Evolutionary conservation across 1,140 invertebrate species (phyloP).

Genomic region (Hyphantria cunea): DNA sequence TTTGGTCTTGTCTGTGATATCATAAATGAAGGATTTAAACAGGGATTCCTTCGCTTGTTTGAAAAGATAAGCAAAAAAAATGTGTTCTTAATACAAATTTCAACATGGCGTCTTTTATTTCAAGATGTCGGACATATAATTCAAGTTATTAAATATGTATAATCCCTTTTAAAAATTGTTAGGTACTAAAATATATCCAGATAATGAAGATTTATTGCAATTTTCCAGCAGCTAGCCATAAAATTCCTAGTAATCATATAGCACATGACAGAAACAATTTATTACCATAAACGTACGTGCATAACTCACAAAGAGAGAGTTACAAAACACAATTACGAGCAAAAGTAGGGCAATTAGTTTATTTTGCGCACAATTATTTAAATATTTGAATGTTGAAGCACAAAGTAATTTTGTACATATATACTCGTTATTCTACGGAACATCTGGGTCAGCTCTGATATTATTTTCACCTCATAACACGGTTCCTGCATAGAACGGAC

Average conservation of each 20-base stretch:
- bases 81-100: no score
- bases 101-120: no score
- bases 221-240: background rate
- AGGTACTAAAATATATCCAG: background rate
- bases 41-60: no score
- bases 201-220: background rate
- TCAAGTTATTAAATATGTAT: no score
- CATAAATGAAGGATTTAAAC: no score
- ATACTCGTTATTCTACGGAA: background rate
- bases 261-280: background rate
- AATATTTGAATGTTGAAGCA: background rate
- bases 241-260: background rate
- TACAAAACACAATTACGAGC: slow-evolving; percentile 7
- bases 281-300: background rate
- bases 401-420: slow-evolving; percentile 10
- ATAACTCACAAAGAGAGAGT: slow-evolving; percentile 21
- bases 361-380: slow-evolving; percentile 6
- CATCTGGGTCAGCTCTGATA: slow-evolving; percentile 10
- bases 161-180: no score
- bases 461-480: slow-evolving; percentile 1
- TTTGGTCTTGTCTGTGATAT: no score
- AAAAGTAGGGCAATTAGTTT: slow-evolving; percentile 23
- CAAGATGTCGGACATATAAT: no score
- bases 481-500: no score
- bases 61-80: no score